phyloP scores from a whole-genome alignment of 2,888 invertebrate species.

The Ypsolopha scabrella region DNA sequence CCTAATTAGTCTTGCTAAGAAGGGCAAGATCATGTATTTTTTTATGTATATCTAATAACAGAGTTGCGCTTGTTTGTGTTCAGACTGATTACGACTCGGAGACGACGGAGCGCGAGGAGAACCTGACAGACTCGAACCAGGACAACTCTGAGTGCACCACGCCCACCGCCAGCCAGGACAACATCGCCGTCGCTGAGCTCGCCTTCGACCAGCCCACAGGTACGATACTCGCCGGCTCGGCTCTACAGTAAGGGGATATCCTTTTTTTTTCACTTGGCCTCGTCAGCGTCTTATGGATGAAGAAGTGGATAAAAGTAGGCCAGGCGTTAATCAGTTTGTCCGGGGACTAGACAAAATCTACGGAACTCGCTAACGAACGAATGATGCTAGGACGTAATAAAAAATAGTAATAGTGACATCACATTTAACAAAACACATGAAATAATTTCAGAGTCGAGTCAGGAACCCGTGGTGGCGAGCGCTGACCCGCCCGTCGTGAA shows the following conservation, averaged over 20 bases:
- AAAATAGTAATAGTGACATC: no score
- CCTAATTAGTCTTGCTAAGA: no score
- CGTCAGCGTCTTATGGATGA: no score
- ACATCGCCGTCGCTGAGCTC: conserved; percentile 49
- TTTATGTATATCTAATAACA: no score
- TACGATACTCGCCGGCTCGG: background rate
- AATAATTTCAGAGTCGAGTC: background rate
- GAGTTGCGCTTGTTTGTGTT: background rate
- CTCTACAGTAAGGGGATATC: no score
- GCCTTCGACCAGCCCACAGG: conserved; percentile 27
- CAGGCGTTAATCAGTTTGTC: no score
- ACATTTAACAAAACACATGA: background rate
- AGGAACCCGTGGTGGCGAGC: conserved; percentile 10
- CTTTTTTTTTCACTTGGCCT: no score
- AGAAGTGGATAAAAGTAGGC: no score
- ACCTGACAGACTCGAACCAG: conserved; percentile 64
- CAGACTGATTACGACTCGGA: conserved; percentile 66
- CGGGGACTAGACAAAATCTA: no score
- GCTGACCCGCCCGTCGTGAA: conserved; percentile 12
- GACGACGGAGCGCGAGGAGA: conserved; percentile 63
- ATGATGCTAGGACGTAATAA: no score
- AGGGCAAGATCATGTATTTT: no score
- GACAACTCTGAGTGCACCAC: conserved; percentile 68
- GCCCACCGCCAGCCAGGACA: conserved; percentile 60
- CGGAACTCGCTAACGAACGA: no score